phyloP scores from a whole-genome alignment of 2,113 vertebrate species.

The Strix uralensis region DNA sequence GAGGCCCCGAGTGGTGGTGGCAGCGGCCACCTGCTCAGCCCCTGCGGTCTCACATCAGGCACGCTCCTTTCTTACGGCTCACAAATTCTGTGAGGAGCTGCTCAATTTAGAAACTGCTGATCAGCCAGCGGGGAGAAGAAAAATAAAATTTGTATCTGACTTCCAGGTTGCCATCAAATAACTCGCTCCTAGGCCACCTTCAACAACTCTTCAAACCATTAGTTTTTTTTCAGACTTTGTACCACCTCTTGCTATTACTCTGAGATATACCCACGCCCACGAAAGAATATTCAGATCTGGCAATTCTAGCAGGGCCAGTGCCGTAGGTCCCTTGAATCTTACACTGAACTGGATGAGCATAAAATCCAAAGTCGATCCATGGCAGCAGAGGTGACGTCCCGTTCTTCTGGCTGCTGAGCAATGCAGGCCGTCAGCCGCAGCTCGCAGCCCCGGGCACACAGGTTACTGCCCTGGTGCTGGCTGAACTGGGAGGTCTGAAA shows the following conservation, averaged over 20 bases:
- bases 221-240: neutral
- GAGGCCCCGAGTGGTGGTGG: neutral
- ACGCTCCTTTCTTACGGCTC: accelerated
- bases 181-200: neutral
- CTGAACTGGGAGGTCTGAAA: neutral
- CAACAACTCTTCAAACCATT: neutral
- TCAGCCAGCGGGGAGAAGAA: neutral
- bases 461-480: neutral
- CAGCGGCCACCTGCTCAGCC: neutral
- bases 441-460: neutral
- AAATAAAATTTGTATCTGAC: neutral
- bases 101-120: neutral
- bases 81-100: accelerated
- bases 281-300: no score
- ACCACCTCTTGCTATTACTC: neutral
- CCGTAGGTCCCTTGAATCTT: neutral
- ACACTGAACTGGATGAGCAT: no score
- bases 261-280: accelerated
- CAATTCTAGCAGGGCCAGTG: neutral
- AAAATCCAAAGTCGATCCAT: accelerated
- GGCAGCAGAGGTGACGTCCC: neutral
- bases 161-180: neutral
- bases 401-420: accelerated
- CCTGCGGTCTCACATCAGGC: accelerated
- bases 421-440: accelerated